Conservation (phyloP, 2,888 invertebrate genomes). For the Germaria angustata region DNA sequence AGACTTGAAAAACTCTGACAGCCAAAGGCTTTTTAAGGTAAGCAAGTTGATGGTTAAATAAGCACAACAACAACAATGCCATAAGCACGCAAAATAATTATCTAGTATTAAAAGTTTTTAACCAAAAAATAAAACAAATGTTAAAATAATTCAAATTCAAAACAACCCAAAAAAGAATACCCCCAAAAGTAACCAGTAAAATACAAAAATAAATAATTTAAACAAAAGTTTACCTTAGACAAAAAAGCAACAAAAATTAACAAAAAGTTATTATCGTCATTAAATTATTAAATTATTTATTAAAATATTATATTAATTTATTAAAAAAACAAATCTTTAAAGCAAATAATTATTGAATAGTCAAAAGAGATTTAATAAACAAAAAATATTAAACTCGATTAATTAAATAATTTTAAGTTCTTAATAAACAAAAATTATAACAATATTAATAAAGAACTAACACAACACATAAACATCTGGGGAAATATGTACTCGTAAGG, state of each 20-base stretch:
- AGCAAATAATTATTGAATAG: conserved; percentile 63
- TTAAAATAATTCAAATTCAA: conserved; percentile 26
- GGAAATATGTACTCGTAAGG: neutral
- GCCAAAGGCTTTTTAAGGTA: conserved; percentile 22
- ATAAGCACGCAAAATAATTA: conserved; percentile 25
- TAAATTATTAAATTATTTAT: conserved; percentile 56
- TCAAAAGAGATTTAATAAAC: conserved; percentile 42
- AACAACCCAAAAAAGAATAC: conserved; percentile 43
- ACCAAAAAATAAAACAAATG: conserved; percentile 28
- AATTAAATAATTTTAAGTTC: conserved; percentile 25
- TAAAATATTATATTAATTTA: conserved; percentile 55
- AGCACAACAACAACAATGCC: conserved; percentile 38
- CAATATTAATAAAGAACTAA: neutral
- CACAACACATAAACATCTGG: neutral
- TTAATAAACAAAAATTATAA: neutral
- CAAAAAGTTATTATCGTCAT: conserved; percentile 59
- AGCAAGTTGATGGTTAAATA: conserved; percentile 20
- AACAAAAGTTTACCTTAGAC: conserved; percentile 43
- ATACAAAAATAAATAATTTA: conserved; percentile 41
- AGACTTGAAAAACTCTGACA: neutral
- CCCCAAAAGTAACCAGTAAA: conserved; percentile 28
- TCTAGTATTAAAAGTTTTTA: conserved; percentile 29
- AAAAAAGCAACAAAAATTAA: conserved; percentile 18
- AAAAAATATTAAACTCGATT: conserved; percentile 4
- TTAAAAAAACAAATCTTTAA: conserved; percentile 63